Percentiles rank a stretch among this genome's conserved stretches.
Evolutionary conservation across 2,113 vertebrate species (phyloP).

Genomic region (Pao palembangensis): DNA sequence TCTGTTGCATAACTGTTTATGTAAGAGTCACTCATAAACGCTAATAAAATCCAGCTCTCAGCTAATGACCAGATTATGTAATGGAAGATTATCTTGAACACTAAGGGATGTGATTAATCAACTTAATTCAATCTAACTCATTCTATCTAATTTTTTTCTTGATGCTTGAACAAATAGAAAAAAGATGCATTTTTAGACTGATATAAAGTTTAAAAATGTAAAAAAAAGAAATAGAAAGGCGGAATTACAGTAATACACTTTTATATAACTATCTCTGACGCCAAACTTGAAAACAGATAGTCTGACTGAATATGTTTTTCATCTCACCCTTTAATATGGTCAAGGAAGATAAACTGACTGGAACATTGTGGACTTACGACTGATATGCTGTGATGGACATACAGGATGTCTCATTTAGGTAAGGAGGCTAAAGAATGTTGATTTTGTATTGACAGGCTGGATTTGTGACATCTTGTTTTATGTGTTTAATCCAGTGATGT

Average conservation of each 20-base stretch:
- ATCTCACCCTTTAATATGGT: constrained; percentile 40
- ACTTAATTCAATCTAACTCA: no score
- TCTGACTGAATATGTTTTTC: no score
- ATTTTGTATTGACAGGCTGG: not conserved
- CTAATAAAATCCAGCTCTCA: not conserved
- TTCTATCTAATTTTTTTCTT: no score
- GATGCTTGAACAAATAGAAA: not conserved
- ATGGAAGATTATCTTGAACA: no score
- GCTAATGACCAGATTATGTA: no score
- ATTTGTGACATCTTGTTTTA: not conserved
- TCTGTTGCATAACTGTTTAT: not conserved
- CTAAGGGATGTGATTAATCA: no score
- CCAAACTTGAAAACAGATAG: no score
- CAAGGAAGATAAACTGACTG: constrained; percentile 45
- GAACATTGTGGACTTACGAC: constrained; percentile 64
- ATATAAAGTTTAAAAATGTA: not conserved
- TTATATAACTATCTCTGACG: not conserved
- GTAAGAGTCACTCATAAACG: not conserved
- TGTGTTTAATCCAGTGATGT: constrained; percentile 14
- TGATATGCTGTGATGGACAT: constrained; percentile 51
- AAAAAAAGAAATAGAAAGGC: no score
- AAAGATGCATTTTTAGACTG: not conserved
- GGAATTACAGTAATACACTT: not conserved
- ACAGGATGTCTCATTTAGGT: constrained; percentile 45
- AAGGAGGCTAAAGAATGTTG: not conserved